phyloP scores from a whole-genome alignment of 2,888 invertebrate genomes.

The Globia sparganii region DNA sequence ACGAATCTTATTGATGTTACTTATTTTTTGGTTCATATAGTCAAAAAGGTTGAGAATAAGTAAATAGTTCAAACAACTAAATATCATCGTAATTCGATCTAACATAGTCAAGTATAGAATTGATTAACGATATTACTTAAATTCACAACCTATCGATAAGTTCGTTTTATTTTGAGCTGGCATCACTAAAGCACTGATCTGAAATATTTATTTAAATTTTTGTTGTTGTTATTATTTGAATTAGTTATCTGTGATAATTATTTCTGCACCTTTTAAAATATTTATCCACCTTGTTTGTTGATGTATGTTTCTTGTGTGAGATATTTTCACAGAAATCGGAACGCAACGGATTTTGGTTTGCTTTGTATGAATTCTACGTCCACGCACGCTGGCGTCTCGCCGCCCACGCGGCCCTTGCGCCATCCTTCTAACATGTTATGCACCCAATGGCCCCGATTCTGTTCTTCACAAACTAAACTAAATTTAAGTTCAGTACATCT shows the following conservation, averaged over 20 bases:
- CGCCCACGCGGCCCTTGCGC: no score
- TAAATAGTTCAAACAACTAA: neutral
- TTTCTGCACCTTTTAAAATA: neutral
- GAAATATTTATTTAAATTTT: neutral
- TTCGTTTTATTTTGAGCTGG: neutral
- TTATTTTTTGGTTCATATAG: neutral
- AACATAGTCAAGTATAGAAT: neutral
- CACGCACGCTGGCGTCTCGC: no score
- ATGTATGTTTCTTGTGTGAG: neutral
- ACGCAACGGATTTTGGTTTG: neutral
- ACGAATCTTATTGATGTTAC: neutral
- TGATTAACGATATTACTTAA: neutral
- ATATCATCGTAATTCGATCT: no score
- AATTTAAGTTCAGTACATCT: no score
- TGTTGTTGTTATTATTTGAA: neutral
- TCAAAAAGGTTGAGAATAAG: no score
- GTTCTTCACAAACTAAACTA: no score
- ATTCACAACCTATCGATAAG: constrained; percentile 1
- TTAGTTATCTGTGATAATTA: neutral
- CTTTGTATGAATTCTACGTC: neutral
- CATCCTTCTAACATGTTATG: no score
- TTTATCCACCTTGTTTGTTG: neutral
- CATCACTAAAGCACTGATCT: constrained; percentile 10
- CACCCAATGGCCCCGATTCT: no score
- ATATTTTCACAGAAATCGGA: neutral